Evolutionary conservation across 2,888 invertebrate species (phyloP).

Genomic region (Epinotia ramella): DNA sequence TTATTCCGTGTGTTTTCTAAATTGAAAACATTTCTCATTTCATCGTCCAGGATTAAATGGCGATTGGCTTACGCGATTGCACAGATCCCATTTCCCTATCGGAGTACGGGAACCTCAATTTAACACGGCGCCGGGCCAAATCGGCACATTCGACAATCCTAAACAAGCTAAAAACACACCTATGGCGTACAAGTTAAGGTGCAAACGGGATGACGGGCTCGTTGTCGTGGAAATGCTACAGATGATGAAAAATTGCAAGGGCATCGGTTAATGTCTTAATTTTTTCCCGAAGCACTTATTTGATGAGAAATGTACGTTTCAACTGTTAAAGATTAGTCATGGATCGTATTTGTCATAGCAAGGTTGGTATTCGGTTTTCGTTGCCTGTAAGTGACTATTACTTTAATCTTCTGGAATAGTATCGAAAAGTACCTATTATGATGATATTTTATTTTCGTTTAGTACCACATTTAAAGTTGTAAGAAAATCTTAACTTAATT

Average conservation of each 20-base stretch:
- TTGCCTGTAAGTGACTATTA: too few species aligned
- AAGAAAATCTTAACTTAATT: too few species aligned
- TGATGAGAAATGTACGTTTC: neutral
- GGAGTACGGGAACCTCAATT: slow-evolving; percentile 41
- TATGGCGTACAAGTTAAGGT: neutral
- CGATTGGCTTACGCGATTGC: slow-evolving; percentile 46
- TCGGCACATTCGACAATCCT: slow-evolving; percentile 16
- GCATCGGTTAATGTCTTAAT: slow-evolving; percentile 39
- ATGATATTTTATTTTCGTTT: neutral
- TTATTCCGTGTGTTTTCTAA: slow-evolving; percentile 43
- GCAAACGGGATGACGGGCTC: neutral
- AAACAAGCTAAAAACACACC: slow-evolving; percentile 12
- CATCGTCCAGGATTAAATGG: slow-evolving; percentile 45
- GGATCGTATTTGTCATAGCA: neutral
- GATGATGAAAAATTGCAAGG: slow-evolving; percentile 43
- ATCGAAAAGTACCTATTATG: neutral
- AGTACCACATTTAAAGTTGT: too few species aligned
- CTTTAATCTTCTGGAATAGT: too few species aligned
- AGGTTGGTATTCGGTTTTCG: too few species aligned
- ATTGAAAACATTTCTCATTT: slow-evolving; percentile 46
- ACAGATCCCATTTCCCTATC: slow-evolving; percentile 45
- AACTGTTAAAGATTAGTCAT: neutral
- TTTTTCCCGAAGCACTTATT: slow-evolving; percentile 15
- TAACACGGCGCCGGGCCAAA: slow-evolving; percentile 19
- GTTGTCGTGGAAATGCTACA: slow-evolving; percentile 22